A percentile compares a stretch with the other conserved stretches of the same genome.
Conservation (phyloP, 1,140 invertebrate genomes). For the Drosophila sp. region DNA sequence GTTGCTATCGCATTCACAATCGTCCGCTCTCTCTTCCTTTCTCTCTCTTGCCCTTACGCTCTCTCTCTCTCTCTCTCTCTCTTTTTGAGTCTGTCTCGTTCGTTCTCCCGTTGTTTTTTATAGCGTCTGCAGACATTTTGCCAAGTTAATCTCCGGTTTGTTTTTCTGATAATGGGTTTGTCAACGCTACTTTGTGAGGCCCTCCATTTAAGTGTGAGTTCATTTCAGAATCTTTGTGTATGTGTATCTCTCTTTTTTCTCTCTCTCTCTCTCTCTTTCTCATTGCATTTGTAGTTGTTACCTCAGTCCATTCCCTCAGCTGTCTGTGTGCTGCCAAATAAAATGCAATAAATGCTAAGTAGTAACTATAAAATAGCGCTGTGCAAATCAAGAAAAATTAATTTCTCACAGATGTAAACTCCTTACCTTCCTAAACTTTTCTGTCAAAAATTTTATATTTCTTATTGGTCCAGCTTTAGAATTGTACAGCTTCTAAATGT, state of each 20-base stretch:
- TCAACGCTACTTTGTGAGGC: constrained; percentile 74
- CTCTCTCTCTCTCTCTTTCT: constrained; percentile 18
- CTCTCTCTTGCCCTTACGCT: constrained; percentile 17
- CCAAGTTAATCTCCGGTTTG: constrained; percentile 83
- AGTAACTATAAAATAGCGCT: not conserved
- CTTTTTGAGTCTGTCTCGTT: not conserved
- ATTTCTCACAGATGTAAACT: no score
- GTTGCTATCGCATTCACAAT: constrained; percentile 49
- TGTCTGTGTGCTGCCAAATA: no score
- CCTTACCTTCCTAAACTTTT: no score
- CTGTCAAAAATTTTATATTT: no score
- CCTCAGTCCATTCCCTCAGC: not conserved
- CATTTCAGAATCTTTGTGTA: constrained; percentile 47
- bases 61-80: not conserved
- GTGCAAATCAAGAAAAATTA: constrained; percentile 19
- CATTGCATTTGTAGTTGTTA: constrained; percentile 44
- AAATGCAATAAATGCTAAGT: not conserved
- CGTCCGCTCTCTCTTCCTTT: not conserved
- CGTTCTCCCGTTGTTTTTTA: constrained; percentile 46
- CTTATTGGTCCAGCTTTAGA: no score
- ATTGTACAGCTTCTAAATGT: no score
- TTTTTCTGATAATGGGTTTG: constrained; percentile 83
- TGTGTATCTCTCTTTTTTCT: constrained; percentile 10
- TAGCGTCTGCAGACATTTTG: constrained; percentile 79
- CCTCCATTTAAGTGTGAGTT: constrained; percentile 44